Evolutionary conservation across 1,140 invertebrate species (phyloP).

Genomic region (Tribolium madens): DNA sequence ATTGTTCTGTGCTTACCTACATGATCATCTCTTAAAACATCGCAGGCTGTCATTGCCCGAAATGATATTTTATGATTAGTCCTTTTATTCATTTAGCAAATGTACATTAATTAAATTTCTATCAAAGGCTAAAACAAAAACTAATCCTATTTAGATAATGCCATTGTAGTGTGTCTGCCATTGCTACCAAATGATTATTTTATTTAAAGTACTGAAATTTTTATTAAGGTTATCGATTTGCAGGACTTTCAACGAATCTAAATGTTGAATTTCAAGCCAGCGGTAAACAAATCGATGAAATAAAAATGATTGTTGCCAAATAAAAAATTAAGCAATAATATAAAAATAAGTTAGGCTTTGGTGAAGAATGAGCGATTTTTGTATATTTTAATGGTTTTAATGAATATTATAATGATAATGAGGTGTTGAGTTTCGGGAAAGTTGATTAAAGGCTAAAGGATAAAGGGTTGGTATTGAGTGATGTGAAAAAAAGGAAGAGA

Average conservation of each 20-base stretch:
- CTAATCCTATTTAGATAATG: not conserved
- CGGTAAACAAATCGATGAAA: not conserved
- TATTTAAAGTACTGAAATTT: not conserved
- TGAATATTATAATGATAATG: not conserved
- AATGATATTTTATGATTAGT: not conserved
- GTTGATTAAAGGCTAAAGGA: not conserved
- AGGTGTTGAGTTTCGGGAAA: not conserved
- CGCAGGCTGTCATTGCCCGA: not conserved
- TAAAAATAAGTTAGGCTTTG: not conserved
- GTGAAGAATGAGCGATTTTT: not conserved
- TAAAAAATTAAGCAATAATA: constrained; percentile 11
- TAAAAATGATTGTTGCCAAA: constrained; percentile 27
- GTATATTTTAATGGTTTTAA: not conserved
- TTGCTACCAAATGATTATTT: not conserved
- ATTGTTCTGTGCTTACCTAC: not conserved
- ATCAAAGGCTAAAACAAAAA: not conserved
- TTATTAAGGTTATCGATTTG: not conserved
- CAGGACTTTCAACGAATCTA: not conserved
- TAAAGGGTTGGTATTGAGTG: constrained; percentile 3
- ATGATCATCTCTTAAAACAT: too few relatives aligned
- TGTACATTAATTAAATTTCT: not conserved
- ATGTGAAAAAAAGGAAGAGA: constrained; percentile 7
- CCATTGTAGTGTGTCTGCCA: not conserved
- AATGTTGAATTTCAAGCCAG: not conserved
- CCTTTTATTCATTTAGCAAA: not conserved